These are phyloP conservation scores for Podiceps cristatus DNA, from an alignment of 2,113 vertebrate species.

Conservation along the genomic window DNA sequence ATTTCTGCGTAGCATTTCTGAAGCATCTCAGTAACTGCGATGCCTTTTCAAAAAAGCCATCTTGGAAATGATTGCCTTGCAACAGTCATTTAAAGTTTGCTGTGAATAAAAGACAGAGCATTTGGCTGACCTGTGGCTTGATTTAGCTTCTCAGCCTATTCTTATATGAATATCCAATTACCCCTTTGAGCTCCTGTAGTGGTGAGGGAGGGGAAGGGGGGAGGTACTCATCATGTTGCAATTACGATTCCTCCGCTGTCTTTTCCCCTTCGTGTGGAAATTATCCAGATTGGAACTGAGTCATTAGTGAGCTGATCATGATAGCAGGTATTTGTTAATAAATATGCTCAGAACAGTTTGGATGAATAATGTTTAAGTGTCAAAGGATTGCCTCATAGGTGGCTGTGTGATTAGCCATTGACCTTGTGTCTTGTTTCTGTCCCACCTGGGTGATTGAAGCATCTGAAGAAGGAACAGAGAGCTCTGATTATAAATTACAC, in stretches of 20 bases:
- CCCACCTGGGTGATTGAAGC: conserved; percentile 10
- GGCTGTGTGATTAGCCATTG: conserved; percentile 41
- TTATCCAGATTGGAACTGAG: not conserved
- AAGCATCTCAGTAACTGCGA: not conserved
- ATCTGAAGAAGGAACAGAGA: conserved; percentile 5
- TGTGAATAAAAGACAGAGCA: not conserved
- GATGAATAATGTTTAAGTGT: not conserved
- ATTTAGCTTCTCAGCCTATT: not conserved
- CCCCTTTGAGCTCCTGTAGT: not conserved
- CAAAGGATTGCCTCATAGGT: not conserved
- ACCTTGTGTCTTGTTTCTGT: not conserved
- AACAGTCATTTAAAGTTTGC: not conserved
- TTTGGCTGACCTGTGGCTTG: not conserved
- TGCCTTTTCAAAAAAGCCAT: not conserved
- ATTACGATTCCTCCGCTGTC: not conserved
- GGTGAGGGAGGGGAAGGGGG: not conserved
- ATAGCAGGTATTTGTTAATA: conserved; percentile 16
- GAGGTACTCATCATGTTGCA: not conserved
- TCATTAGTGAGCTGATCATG: not conserved
- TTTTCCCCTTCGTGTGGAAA: conserved; percentile 1
- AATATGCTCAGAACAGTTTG: not conserved
- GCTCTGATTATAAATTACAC: conserved; percentile 45
- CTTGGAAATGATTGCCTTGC: not conserved
- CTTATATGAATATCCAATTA: conserved; percentile 23
- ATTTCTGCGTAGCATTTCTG: not conserved